Evolutionary conservation across 2,797 vertebrate species (phyloP), one percentile per base, ranked within the genome.

Genomic region (Tenualosa thibaudeaui): DNA sequence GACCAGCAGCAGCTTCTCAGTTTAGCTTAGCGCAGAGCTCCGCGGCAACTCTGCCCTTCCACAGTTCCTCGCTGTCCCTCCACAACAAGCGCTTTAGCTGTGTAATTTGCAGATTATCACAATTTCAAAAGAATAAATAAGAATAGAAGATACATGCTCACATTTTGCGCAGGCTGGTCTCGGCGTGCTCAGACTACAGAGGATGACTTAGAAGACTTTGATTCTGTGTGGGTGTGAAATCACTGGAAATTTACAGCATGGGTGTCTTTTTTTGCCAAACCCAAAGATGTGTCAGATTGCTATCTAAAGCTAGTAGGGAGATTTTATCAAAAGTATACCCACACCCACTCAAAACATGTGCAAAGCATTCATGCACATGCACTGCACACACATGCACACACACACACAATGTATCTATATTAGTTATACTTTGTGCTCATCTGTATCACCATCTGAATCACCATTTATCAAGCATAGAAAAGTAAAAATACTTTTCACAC

Each of bases 231-330:
- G 40, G 71, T 46, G 71, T 78, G 71, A 78, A 78, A n/a, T 78
- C 19, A 10, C 46, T 6, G 71, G 17, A 78, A n/a, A 19, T 13
- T 40, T 43, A 78, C 43, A 78, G 50, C 46, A 19, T 78, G 0
- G 6, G 5, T 46, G 7, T 75, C 17, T 43, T 78, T 78, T 43
- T 40, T 31, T 13, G 2, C 13, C n/a, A 40, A 71, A 31, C 17
- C 71, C 58, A n/a, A 78, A 78, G 40, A 78, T 43, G 17, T 78
- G 7, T 78, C 71, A 78, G 71, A 46, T 78, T 78, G 13, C 71
- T 78, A 78, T 46, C 40, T 78, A 78, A 5, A 56, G 71, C 40
- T 17, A 40, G 71, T 46, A 78, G 37, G 71, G 71, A 78, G 40
- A 78, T 78, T 78, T 43, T 43, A 78, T 46, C 37, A 46, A 78